Base-by-base conservation (phyloP, 2,797 vertebrate genomes). In the Gephyroberyx darwinii region DNA sequence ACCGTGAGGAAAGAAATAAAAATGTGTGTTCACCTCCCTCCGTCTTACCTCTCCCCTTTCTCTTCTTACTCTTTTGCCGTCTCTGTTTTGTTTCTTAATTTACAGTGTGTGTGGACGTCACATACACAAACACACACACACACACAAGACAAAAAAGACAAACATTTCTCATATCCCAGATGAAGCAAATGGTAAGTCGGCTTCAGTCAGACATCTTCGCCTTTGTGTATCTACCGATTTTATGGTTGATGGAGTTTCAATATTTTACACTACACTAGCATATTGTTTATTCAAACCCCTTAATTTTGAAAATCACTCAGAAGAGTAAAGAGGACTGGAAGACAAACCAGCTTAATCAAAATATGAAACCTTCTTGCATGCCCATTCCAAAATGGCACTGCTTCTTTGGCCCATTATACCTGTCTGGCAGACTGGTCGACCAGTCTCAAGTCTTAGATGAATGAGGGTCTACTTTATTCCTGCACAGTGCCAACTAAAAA, bases 401-500 rank as follows among this genome's bases (percentile, higher is more conserved):
- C 5, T 31, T 64, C n/a, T 64, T 73, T 51, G 53, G 30, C 19
- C 5, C 10, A 58, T 67, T 65, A 14, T 20, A 30, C 35, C 43
- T 59, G n/a, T 7, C 31, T 43, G 41, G 26, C 10, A 47, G 22
- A 67, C 14, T 14, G 65, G 65, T 62, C 39, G 13, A n/a, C 5
- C 17, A 5, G 22, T 26, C 16, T 66, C 13, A 16, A 5, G n/a
- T 65, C 52, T 56, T 33, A 43, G 19, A 41, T 61, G 41, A 74
- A 58, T 0, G 51, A 17, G 51, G 54, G 9, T 50, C 30, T 22
- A 4, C 30, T 39, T 9, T 43, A 60, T 17, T 70, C 54, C 52
- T 69, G 16, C 61, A 20, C 37, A 75, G 56, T 76, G 66, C 39
- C 65, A 77, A 16, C 53, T 66, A 43, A 65, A 22, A 70, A 41